Evolutionary conservation across 2,888 invertebrate genomes (phyloP).

Genomic region (Tenthredo amoena): DNA sequence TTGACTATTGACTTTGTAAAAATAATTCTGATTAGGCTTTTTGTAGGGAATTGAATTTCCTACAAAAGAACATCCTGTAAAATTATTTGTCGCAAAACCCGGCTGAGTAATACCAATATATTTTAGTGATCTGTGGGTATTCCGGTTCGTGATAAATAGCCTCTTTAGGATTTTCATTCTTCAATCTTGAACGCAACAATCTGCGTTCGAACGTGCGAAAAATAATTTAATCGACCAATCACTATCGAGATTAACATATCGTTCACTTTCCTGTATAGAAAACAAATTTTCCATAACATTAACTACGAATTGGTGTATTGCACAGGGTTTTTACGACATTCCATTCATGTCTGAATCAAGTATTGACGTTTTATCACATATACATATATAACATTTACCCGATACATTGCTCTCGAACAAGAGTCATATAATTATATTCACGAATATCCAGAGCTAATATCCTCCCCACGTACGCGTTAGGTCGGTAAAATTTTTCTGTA

Average conservation of each 20-base stretch:
- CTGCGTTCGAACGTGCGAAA: not conserved
- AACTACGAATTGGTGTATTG: conserved; percentile 6
- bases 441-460: not conserved
- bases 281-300: conserved; percentile 37
- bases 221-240: not conserved
- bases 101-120: not conserved
- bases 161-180: not conserved
- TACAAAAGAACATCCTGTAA: too few species aligned
- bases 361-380: not conserved
- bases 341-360: not conserved
- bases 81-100: too few species aligned
- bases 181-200: not conserved
- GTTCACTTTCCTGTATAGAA: not conserved
- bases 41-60: too few species aligned
- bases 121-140: not conserved
- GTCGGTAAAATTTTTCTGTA: not conserved
- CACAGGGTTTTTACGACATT: not conserved
- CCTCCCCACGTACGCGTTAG: not conserved
- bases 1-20: not conserved
- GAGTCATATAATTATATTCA: conserved; percentile 1
- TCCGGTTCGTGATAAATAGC: not conserved
- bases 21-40: not conserved
- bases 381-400: not conserved
- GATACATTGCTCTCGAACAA: not conserved
- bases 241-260: not conserved